Conservation (phyloP, 2,888 invertebrate genomes). For the Anodontia alba region DNA sequence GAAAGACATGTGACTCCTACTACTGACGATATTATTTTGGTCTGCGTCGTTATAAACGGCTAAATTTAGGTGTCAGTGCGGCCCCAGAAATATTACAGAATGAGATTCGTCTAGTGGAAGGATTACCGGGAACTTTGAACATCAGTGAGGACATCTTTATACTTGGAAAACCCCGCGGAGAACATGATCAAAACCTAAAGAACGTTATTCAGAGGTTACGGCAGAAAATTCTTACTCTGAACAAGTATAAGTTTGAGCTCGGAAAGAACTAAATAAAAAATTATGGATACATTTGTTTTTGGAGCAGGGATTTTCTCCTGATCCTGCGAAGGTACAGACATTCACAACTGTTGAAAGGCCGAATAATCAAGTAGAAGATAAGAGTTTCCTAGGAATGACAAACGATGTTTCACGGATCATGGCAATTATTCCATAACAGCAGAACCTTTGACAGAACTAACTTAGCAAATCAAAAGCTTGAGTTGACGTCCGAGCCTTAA, state of each 20-base stretch:
- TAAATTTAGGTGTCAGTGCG: slow-evolving; percentile 1
- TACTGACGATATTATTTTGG: background rate
- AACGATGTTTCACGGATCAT: too few relatives aligned
- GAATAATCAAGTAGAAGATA: too few relatives aligned
- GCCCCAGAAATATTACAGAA: slow-evolving; percentile 22
- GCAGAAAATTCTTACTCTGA: slow-evolving; percentile 7
- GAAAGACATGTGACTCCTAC: too few relatives aligned
- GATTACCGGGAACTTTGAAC: slow-evolving; percentile 6
- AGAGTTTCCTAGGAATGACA: too few relatives aligned
- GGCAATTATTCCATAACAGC: too few relatives aligned
- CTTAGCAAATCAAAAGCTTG: too few relatives aligned
- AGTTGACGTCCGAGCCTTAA: too few relatives aligned
- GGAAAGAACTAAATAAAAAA: background rate
- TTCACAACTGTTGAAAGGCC: too few relatives aligned
- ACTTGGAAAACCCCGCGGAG: background rate
- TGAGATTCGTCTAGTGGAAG: slow-evolving; percentile 20
- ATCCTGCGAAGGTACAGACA: too few relatives aligned
- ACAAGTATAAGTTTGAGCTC: slow-evolving; percentile 21
- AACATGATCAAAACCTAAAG: slow-evolving; percentile 7
- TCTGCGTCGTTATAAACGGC: background rate
- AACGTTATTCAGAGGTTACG: background rate
- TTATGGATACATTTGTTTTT: slow-evolving; percentile 1
- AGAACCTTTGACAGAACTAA: too few relatives aligned
- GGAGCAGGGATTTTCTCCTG: background rate
- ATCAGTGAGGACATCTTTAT: slow-evolving; percentile 22